phyloP scores from a whole-genome alignment of 37 sponge, comb jelly and placozoan genomes.

The Ianthella basta region DNA sequence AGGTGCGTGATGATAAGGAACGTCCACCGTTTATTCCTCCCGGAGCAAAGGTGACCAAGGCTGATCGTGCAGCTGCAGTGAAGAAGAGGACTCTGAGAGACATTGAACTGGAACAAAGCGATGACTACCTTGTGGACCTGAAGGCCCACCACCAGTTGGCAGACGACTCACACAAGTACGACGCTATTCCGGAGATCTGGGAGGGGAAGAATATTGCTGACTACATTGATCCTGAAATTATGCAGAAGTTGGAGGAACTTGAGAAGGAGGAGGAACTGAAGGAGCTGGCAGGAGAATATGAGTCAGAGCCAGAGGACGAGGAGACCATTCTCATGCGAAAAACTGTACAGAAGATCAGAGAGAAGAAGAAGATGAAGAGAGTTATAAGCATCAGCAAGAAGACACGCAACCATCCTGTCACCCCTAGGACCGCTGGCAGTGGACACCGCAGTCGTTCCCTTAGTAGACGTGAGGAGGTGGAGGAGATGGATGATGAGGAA shows the following conservation, averaged over 20 bases:
- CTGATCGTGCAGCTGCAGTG: neutral
- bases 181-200: constrained; percentile 89
- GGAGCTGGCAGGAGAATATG: constrained; percentile 91
- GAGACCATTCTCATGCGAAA: constrained; percentile 68
- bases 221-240: constrained; percentile 96
- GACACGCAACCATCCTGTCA: constrained; percentile 69
- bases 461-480: constrained; percentile 21
- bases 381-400: constrained; percentile 67
- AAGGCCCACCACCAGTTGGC: constrained; percentile 80
- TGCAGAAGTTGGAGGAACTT: constrained; percentile 88
- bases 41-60: constrained; percentile 62
- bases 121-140: constrained; percentile 91
- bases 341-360: constrained; percentile 78
- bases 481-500: constrained; percentile 37
- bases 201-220: constrained; percentile 97
- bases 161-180: constrained; percentile 85
- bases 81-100: constrained; percentile 81
- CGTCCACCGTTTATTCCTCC: constrained; percentile 91
- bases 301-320: constrained; percentile 86
- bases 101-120: constrained; percentile 86
- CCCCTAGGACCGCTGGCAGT: constrained; percentile 54
- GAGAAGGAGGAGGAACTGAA: constrained; percentile 95
- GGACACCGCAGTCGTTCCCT: constrained; percentile 26
- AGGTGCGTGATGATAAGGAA: constrained; percentile 68
- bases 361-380: constrained; percentile 67